A percentile compares a stretch with the other conserved stretches of the same genome.
phyloP scores from a whole-genome alignment of 2,797 vertebrate genomes.

The Phataginus tricuspis region DNA sequence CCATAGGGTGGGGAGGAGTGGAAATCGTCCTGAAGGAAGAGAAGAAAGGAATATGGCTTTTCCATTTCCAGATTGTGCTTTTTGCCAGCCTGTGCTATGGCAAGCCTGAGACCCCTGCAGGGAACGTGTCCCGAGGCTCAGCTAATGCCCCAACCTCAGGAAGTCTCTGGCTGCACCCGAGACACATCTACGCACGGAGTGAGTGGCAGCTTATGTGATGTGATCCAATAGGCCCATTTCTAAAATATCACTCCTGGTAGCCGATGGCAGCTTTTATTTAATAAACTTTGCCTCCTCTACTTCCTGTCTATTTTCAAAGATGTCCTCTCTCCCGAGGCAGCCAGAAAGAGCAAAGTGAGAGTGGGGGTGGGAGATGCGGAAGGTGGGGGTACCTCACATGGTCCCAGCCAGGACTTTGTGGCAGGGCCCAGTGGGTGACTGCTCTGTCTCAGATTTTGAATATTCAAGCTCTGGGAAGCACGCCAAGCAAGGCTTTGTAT shows the following conservation, averaged over 20 bases:
- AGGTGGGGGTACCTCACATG: neutral
- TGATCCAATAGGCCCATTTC: neutral
- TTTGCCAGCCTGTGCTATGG: neutral
- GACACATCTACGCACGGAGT: neutral
- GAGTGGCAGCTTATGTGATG: neutral
- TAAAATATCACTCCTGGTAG: neutral
- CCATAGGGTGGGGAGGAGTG: neutral
- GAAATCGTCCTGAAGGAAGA: neutral
- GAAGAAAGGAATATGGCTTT: neutral
- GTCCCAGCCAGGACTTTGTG: neutral
- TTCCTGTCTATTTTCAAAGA: neutral
- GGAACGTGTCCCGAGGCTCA: neutral
- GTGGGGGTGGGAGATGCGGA: neutral
- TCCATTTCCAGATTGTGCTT: neutral
- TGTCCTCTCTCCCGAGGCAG: neutral
- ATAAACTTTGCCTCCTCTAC: neutral
- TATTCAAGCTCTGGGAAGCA: neutral
- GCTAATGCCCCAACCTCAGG: neutral
- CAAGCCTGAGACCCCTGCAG: neutral
- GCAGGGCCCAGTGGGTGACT: neutral
- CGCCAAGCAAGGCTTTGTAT: neutral
- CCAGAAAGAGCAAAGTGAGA: neutral
- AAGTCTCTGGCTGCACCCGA: neutral
- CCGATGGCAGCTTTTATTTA: neutral
- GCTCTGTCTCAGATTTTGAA: neutral